Conservation (phyloP, 2,113 vertebrate species). For the Chionodraco myersi region DNA sequence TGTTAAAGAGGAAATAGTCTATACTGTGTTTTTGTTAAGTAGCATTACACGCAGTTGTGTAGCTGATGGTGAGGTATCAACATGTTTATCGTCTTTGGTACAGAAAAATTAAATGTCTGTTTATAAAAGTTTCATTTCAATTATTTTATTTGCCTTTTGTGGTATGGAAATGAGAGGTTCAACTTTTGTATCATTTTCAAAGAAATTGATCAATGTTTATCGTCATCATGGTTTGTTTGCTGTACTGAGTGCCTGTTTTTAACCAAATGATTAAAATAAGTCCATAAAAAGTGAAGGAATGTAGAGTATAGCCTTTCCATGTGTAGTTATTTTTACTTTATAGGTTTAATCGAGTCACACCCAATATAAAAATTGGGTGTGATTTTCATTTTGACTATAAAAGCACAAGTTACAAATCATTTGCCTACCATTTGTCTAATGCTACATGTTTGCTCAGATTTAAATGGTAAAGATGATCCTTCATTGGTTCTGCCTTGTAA, state of each 20-base stretch:
- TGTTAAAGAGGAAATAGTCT: slow-evolving; percentile 12
- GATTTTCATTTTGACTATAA: slow-evolving; percentile 42
- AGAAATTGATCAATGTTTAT: not conserved
- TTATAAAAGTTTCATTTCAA: slow-evolving; percentile 36
- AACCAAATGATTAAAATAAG: slow-evolving; percentile 40
- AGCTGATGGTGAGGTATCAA: not conserved
- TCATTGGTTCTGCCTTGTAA: slow-evolving; percentile 54
- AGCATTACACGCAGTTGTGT: slow-evolving; percentile 18
- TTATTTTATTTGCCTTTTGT: slow-evolving; percentile 26
- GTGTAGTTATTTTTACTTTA: not conserved
- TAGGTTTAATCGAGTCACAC: not conserved
- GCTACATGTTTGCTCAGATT: slow-evolving; percentile 35
- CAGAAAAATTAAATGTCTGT: slow-evolving; percentile 17
- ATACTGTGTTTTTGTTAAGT: slow-evolving; percentile 9
- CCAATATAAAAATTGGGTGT: slow-evolving; percentile 23
- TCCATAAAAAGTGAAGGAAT: slow-evolving; percentile 32
- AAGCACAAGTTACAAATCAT: slow-evolving; percentile 68
- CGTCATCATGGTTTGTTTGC: not conserved
- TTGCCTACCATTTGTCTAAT: slow-evolving; percentile 38
- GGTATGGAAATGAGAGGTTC: not conserved
- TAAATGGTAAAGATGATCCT: slow-evolving; percentile 8
- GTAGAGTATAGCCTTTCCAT: slow-evolving; percentile 22
- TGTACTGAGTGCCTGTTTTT: slow-evolving; percentile 56
- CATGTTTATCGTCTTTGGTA: not conserved
- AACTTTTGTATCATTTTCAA: not conserved